These are phyloP conservation scores for Scylla paramamosain DNA, from an alignment of 1,140 invertebrate species.

Conservation along the genomic window DNA sequence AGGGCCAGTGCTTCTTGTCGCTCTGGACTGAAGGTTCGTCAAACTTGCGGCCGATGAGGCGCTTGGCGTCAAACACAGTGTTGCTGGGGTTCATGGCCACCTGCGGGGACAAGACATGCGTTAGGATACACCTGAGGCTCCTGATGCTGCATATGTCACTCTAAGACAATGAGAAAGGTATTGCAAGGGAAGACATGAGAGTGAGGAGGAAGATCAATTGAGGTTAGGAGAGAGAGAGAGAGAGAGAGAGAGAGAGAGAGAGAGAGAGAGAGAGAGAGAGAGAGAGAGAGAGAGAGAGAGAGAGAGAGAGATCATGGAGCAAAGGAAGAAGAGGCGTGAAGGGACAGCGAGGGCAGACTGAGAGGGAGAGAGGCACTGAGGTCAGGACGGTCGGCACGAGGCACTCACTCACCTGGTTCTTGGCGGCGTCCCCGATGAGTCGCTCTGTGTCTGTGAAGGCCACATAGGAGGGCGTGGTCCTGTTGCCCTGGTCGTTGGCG, in stretches of 20 bases:
- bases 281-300: too few species aligned
- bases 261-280: too few species aligned
- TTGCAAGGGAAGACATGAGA: neutral
- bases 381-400: neutral
- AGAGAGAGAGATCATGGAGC: neutral
- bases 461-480: conserved; percentile 51
- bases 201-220: too few species aligned
- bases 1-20: conserved; percentile 58
- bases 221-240: too few species aligned
- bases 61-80: conserved; percentile 53
- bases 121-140: neutral
- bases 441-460: conserved; percentile 51
- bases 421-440: conserved; percentile 53
- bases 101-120: neutral
- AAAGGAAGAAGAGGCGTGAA: neutral
- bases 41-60: conserved; percentile 56
- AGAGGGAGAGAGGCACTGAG: neutral
- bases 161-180: neutral
- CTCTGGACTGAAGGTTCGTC: conserved; percentile 54
- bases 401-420: conserved; percentile 33
- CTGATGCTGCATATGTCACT: neutral
- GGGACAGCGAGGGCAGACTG: neutral
- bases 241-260: too few species aligned
- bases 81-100: conserved; percentile 60
- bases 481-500: conserved; percentile 53